Evolutionary conservation across 2,797 vertebrate genomes (phyloP).

Genomic region (Pipistrellus kuhlii): DNA sequence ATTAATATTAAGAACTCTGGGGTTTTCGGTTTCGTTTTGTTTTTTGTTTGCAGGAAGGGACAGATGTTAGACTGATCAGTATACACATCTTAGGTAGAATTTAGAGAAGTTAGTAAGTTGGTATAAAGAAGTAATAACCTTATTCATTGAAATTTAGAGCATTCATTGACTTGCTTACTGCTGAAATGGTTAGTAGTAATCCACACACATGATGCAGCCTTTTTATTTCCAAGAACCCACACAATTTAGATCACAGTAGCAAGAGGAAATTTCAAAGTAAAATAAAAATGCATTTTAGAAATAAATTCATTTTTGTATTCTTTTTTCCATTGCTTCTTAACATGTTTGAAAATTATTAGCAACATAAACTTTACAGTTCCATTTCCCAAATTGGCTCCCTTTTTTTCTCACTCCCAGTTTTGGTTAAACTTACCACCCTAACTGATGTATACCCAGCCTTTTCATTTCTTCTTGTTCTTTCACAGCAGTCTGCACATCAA

Average conservation of each 20-base stretch:
- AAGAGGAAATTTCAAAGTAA: background rate
- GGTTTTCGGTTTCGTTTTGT: background rate
- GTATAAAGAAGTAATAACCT: background rate
- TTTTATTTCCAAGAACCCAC: slow-evolving; percentile 24
- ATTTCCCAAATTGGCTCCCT: slow-evolving; percentile 1
- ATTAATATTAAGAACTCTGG: background rate
- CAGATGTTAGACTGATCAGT: background rate
- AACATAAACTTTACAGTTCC: slow-evolving; percentile 21
- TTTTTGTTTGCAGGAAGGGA: background rate
- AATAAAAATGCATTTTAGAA: slow-evolving; percentile 2
- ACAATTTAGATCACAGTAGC: background rate
- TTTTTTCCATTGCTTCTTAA: slow-evolving; percentile 45
- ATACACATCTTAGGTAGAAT: background rate
- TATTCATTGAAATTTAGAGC: background rate
- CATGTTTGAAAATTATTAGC: slow-evolving; percentile 43
- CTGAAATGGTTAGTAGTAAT: background rate
- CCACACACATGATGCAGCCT: background rate
- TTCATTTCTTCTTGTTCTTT: background rate
- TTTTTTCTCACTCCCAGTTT: background rate
- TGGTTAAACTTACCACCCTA: slow-evolving; percentile 1
- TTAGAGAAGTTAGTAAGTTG: slow-evolving; percentile 2
- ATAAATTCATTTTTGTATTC: slow-evolving; percentile 46
- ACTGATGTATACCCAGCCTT: background rate
- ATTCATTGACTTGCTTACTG: background rate
- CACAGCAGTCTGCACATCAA: background rate